phyloP scores from a whole-genome alignment of 1,140 invertebrate genomes.

The Scaptomyza montana region DNA sequence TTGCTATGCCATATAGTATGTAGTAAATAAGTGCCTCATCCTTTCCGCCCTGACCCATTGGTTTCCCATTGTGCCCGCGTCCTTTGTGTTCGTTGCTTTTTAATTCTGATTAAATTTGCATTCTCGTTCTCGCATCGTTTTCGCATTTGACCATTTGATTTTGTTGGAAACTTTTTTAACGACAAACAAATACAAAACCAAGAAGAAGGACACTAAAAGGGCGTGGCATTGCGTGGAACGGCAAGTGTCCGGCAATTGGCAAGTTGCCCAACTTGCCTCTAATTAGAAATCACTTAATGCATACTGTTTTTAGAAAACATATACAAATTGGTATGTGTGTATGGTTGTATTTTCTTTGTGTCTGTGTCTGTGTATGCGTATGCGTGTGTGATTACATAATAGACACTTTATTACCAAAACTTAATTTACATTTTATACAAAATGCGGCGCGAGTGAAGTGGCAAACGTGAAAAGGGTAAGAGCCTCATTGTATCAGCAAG shows the following conservation, averaged over 20 bases:
- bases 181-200: background rate
- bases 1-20: conserved; percentile 25
- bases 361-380: background rate
- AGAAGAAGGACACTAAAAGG: background rate
- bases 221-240: conserved; percentile 3
- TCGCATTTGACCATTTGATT: conserved; percentile 15
- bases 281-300: conserved; percentile 74
- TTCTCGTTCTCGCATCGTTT: background rate
- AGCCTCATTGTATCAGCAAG: conserved; percentile 17
- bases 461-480: conserved; percentile 61
- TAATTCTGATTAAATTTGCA: conserved; percentile 13
- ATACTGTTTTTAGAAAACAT: conserved; percentile 35
- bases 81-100: conserved; percentile 10
- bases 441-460: conserved; percentile 62
- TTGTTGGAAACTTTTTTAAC: conserved; percentile 17
- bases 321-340: background rate
- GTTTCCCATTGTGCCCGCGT: background rate
- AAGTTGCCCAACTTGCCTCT: conserved; percentile 15
- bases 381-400: conserved; percentile 66
- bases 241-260: conserved; percentile 8
- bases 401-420: conserved; percentile 80
- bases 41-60: background rate
- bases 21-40: background rate
- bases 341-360: conserved; percentile 3
- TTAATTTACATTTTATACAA: conserved; percentile 79